Base-by-base conservation (phyloP, 2,888 invertebrate genomes). In the Ormyrus rosae region DNA sequence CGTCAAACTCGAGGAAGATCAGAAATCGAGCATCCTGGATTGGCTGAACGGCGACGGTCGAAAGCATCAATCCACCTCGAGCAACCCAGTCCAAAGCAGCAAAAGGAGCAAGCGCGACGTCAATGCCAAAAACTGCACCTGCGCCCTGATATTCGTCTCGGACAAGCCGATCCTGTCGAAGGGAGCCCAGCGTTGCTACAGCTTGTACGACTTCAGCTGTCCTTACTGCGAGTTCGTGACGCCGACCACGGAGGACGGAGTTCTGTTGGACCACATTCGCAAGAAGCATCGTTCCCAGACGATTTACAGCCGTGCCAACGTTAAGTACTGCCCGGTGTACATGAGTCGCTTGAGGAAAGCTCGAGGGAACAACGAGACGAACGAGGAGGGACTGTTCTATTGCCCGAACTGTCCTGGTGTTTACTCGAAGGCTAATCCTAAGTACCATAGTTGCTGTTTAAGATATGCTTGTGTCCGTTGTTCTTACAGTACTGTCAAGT, bases 381-480 rank as follows among this genome's bases (percentile, higher is more conserved):
- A 45, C 51, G n/a, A 51, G 53, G 45, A 63, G 53, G 10, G 53
- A 13, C 2, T 61, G n/a, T 9, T 48, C 19, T 13, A 34, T 5
- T 51, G 51, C 34, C 7, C 60, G 2, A 10, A 61, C 0, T 61
- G 60, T 11, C 60, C 61, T 4, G 51, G 61, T 10, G 1, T 48
- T 7, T 71, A 19, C 1, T 51, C 70, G 10, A 71, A 60, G 2
- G 5, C 10, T 10, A 3, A 0, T 19, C 2, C 5, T 10, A 46
- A 34, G 45, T 6, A n/a, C 7, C 55, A 68, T 8, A 6, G 55
- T 56, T 34, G 64, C 51, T 13, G 65, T 19, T 56, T 10, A 50
- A 19, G 71, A 19, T 71, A 58, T 48, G 11, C 50, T 8, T 72
- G 78, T 48, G 50, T 72, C 13, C 53, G 46, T 34, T 78, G 78